Evolutionary conservation across 2,113 vertebrate genomes (phyloP).

Genomic region (Hydropotes inermis): DNA sequence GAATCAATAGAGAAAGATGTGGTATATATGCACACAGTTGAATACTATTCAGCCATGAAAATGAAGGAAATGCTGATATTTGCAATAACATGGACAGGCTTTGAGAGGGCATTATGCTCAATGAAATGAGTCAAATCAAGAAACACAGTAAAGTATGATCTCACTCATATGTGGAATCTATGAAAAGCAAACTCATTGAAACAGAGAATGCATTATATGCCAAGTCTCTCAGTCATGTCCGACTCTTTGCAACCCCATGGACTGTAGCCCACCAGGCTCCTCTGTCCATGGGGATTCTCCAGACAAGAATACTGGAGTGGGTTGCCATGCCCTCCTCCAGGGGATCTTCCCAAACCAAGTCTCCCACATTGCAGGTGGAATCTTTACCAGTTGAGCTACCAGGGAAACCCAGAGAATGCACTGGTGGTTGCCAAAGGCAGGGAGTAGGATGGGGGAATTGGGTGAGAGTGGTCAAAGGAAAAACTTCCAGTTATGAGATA

Average conservation of each 20-base stretch:
- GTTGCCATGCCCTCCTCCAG: background rate
- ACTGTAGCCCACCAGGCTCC: background rate
- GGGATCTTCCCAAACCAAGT: background rate
- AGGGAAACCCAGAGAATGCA: background rate
- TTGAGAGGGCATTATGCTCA: background rate
- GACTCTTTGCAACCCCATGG: background rate
- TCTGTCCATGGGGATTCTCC: background rate
- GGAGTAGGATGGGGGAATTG: background rate
- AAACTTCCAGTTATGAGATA: background rate
- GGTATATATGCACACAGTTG: background rate
- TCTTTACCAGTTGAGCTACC: background rate
- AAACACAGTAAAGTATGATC: background rate
- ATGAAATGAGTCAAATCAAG: background rate
- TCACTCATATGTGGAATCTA: background rate
- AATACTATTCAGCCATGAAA: background rate
- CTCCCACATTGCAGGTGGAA: background rate
- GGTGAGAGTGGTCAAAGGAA: background rate
- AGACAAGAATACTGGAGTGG: background rate
- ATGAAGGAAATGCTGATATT: background rate
- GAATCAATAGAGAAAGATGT: background rate
- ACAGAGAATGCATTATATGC: background rate
- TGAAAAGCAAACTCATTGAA: background rate
- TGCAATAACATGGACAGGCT: background rate
- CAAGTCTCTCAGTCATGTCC: background rate
- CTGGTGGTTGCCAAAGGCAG: background rate